Evolutionary conservation across 2,113 vertebrate genomes (phyloP).

Genomic region (Malurus melanocephalus): DNA sequence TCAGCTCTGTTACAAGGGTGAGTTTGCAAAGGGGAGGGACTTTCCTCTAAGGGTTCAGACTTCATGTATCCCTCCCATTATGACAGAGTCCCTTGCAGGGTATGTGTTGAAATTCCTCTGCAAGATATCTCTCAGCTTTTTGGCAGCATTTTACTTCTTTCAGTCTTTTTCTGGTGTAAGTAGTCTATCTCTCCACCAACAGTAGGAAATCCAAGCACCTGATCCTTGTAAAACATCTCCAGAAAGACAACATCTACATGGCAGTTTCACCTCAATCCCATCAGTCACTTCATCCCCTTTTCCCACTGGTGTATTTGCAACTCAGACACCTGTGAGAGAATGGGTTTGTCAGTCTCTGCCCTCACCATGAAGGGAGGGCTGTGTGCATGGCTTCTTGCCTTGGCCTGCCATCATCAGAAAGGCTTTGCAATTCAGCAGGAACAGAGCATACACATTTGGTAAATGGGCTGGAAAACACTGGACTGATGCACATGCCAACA

Average conservation of each 20-base stretch:
- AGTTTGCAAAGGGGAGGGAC: background rate
- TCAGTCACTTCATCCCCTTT: background rate
- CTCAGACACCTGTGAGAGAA: background rate
- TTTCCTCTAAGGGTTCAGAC: background rate
- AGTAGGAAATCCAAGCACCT: background rate
- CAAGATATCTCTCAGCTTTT: background rate
- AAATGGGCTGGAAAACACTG: background rate
- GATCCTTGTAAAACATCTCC: background rate
- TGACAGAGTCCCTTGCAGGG: background rate
- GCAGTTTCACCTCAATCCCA: background rate
- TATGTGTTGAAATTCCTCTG: background rate
- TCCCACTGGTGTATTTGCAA: background rate
- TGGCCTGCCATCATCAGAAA: background rate
- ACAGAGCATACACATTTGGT: fast-evolving
- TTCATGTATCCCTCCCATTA: background rate
- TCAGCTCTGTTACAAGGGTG: background rate
- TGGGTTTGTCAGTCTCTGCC: background rate
- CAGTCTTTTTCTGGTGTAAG: background rate
- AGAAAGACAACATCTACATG: background rate
- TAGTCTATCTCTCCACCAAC: background rate
- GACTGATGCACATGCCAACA: background rate
- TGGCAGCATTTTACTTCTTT: background rate
- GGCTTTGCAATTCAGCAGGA: background rate
- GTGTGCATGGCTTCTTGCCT: background rate
- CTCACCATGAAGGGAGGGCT: background rate